Conservation (phyloP, 2,888 invertebrate species). For the Fragum whitleyi region DNA sequence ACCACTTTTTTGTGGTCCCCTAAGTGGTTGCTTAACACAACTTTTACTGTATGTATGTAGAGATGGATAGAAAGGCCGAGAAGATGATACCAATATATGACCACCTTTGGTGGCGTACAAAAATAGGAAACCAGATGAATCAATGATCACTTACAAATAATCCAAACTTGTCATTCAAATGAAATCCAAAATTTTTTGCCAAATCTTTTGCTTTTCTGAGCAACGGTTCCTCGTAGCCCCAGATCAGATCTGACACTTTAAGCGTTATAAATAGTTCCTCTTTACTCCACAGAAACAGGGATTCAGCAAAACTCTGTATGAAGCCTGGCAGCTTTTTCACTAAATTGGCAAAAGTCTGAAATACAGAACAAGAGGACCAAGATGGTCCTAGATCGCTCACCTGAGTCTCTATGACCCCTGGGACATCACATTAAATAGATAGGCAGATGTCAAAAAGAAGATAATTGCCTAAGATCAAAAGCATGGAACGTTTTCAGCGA, state of each 20-base stretch:
- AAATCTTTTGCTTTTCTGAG: slow-evolving; percentile 58
- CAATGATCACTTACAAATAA: slow-evolving; percentile 91
- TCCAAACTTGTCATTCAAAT: slow-evolving; percentile 90
- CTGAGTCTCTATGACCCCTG: background rate
- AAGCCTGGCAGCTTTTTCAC: slow-evolving; percentile 64
- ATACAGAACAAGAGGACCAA: slow-evolving; percentile 14
- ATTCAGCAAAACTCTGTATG: slow-evolving; percentile 63
- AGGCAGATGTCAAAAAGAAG: background rate
- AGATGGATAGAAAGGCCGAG: no score
- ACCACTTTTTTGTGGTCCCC: no score
- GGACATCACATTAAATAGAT: no score
- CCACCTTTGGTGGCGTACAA: no score
- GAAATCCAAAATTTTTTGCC: slow-evolving; percentile 40
- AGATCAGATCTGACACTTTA: slow-evolving; percentile 73
- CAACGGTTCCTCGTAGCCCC: slow-evolving; percentile 79
- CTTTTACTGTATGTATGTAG: no score
- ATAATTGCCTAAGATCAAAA: no score
- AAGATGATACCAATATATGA: no score
- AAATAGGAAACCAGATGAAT: no score
- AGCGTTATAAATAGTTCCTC: slow-evolving; percentile 70
- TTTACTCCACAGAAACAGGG: slow-evolving; percentile 50
- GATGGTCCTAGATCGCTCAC: slow-evolving; percentile 1
- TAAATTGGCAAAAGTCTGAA: slow-evolving; percentile 72
- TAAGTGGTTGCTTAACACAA: no score
- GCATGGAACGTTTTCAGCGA: no score